Conservation (phyloP, 1,140 invertebrate genomes). For the Bombyx mandarina region DNA sequence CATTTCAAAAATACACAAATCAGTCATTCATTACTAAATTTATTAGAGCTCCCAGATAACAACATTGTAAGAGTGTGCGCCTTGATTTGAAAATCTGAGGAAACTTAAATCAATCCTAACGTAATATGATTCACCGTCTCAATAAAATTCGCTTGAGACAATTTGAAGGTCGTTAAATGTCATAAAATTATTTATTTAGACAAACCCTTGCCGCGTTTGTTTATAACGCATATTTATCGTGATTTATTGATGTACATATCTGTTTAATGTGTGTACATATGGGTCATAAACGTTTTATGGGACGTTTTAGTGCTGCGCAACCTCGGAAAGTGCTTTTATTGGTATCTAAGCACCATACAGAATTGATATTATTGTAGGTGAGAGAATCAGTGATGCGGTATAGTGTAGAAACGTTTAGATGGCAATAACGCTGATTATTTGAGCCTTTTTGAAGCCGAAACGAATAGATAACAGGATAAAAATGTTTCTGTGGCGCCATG, state of each 20-base stretch:
- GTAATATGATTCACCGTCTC: slow-evolving; percentile 40
- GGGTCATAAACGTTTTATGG: slow-evolving; percentile 61
- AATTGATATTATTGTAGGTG: slow-evolving; percentile 35
- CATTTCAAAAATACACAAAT: slow-evolving; percentile 12
- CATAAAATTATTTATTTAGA: slow-evolving; percentile 53
- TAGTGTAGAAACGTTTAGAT: background rate
- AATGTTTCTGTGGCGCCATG: background rate
- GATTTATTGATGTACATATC: slow-evolving; percentile 62
- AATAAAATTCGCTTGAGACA: slow-evolving; percentile 54
- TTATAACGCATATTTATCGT: slow-evolving; percentile 56
- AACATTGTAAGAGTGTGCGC: slow-evolving; percentile 37
- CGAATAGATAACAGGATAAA: background rate
- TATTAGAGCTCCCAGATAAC: slow-evolving; percentile 27
- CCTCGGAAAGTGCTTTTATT: slow-evolving; percentile 57
- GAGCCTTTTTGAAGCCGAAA: background rate
- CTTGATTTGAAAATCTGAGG: slow-evolving; percentile 22
- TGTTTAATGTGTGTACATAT: slow-evolving; percentile 62
- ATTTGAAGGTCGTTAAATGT: slow-evolving; percentile 49
- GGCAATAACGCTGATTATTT: slow-evolving; percentile 1
- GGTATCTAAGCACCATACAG: slow-evolving; percentile 56
- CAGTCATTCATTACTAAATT: slow-evolving; percentile 19
- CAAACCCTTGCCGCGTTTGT: slow-evolving; percentile 45
- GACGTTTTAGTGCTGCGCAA: slow-evolving; percentile 53
- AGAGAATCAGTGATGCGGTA: slow-evolving; percentile 11
- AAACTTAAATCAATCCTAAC: slow-evolving; percentile 42